These are phyloP conservation scores for Andrena dorsata DNA, from an alignment of 2,888 invertebrate genomes.

Conservation along the genomic window DNA sequence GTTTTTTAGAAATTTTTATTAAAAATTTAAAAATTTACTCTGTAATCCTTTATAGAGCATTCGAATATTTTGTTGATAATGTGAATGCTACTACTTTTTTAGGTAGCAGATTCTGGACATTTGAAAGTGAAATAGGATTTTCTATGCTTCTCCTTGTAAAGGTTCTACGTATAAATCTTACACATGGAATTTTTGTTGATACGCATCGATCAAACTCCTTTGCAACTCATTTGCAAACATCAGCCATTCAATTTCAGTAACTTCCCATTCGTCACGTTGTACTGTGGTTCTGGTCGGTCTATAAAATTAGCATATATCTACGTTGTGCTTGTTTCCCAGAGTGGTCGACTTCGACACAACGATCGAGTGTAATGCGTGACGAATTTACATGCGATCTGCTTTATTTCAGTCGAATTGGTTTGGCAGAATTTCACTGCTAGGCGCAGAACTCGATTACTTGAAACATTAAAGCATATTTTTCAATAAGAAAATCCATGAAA, in stretches of 20 bases:
- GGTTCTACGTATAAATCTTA: too few species aligned
- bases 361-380: constrained; percentile 14
- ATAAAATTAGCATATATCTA: constrained; percentile 30
- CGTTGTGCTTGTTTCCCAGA: constrained; percentile 8
- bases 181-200: not conserved
- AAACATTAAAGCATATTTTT: not conserved
- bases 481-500: too few species aligned
- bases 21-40: too few species aligned
- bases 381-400: constrained; percentile 1
- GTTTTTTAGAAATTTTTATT: too few species aligned
- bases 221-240: not conserved
- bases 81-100: too few species aligned
- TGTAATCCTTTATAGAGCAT: too few species aligned
- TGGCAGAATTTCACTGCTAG: not conserved
- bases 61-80: too few species aligned
- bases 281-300: not conserved
- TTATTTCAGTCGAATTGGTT: not conserved
- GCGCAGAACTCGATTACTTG: not conserved
- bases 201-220: not conserved
- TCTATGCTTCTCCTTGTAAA: too few species aligned
- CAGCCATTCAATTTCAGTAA: not conserved
- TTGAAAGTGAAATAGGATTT: too few species aligned
- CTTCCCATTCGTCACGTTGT: not conserved
- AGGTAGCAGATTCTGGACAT: too few species aligned
- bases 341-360: constrained; percentile 16